These are phyloP conservation scores for Meloidogyne floridensis DNA, from an alignment of 1,140 invertebrate species.

Conservation along the genomic window DNA sequence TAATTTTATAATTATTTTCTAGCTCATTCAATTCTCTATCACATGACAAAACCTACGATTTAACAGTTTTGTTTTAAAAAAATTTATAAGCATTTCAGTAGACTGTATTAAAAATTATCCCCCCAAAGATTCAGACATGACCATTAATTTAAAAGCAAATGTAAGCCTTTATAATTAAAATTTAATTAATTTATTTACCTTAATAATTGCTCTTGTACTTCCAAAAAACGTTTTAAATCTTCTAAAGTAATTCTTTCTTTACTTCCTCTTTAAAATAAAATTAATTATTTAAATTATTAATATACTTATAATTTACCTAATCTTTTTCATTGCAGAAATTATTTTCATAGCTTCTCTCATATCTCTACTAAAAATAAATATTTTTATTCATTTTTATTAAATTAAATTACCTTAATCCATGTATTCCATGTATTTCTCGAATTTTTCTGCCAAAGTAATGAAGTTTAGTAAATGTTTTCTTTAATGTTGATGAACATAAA, in stretches of 20 bases:
- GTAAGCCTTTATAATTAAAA: too few species aligned
- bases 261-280: slow-evolving; percentile 52
- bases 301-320: slow-evolving; percentile 51
- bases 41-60: too few species aligned
- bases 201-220: slow-evolving; percentile 64
- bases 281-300: slow-evolving; percentile 9
- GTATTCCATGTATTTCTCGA: slow-evolving; percentile 50
- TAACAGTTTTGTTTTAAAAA: too few species aligned
- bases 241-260: slow-evolving; percentile 65
- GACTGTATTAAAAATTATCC: too few species aligned
- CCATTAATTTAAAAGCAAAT: too few species aligned
- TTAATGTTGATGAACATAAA: slow-evolving; percentile 61
- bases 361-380: slow-evolving; percentile 58
- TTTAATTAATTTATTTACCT: background rate
- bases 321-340: slow-evolving; percentile 64
- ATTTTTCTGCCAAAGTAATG: slow-evolving; percentile 66
- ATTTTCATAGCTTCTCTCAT: slow-evolving; percentile 65
- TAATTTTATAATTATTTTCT: too few species aligned
- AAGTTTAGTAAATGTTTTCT: slow-evolving; percentile 64
- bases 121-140: too few species aligned
- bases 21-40: too few species aligned
- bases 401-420: slow-evolving; percentile 21
- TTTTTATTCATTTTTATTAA: background rate
- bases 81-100: too few species aligned
- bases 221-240: slow-evolving; percentile 63